These are phyloP conservation scores for Perdix hodgsoniae DNA, from an alignment of 2,797 vertebrate species.

Conservation along the genomic window DNA sequence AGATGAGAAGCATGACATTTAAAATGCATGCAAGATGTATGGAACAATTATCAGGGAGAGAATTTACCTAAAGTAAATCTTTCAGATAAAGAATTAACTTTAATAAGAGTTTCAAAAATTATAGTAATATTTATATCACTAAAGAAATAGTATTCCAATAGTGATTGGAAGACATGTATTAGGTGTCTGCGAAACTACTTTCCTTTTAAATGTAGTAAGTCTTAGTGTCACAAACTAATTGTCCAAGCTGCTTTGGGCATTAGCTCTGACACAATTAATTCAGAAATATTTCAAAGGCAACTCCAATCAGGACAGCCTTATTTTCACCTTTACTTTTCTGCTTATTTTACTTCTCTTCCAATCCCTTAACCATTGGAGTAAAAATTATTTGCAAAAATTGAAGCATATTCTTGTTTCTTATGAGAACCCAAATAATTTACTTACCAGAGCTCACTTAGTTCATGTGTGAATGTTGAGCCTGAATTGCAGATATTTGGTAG, in stretches of 20 bases:
- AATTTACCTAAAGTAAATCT: not conserved
- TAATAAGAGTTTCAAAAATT: not conserved
- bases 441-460: not conserved
- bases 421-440: not conserved
- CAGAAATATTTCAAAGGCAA: conserved; percentile 1
- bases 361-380: not conserved
- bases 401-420: not conserved
- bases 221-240: not conserved
- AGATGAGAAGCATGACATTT: not conserved
- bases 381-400: not conserved
- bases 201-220: not conserved
- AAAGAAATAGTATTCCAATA: not conserved
- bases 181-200: not conserved
- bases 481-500: not conserved
- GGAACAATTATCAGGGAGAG: not conserved
- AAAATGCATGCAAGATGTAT: not conserved
- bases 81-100: not conserved
- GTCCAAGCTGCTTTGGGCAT: not conserved
- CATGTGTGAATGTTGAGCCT: not conserved
- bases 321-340: not conserved
- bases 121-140: not conserved
- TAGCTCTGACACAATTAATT: not conserved
- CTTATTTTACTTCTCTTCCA: not conserved
- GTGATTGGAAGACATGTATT: not conserved
- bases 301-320: not conserved